Evolutionary conservation across 2,888 invertebrate genomes (phyloP).

Genomic region (Cosmorhoe ocellata): DNA sequence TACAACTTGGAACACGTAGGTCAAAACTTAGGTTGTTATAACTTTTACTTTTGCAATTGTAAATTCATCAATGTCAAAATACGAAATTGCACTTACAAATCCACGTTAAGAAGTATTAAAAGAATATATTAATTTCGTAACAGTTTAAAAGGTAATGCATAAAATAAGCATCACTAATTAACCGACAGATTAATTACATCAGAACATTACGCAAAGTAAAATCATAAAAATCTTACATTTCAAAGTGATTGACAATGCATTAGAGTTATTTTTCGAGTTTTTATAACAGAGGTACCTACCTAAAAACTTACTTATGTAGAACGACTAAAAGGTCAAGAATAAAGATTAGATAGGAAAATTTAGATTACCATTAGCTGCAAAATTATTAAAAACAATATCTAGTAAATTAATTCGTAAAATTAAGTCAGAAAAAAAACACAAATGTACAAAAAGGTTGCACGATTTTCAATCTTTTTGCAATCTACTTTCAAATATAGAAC

Average conservation of each 20-base stretch:
- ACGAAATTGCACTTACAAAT: neutral
- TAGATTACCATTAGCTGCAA: no score
- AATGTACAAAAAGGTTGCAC: no score
- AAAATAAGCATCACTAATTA: conserved; percentile 29
- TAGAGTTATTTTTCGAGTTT: conserved; percentile 47
- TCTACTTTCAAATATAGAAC: no score
- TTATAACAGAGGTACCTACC: conserved; percentile 11
- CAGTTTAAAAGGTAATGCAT: conserved; percentile 23
- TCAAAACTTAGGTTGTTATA: no score
- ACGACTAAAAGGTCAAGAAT: conserved; percentile 28
- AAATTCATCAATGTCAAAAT: conserved; percentile 4
- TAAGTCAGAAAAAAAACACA: no score
- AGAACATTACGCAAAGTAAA: conserved; percentile 34
- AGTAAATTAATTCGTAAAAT: no score
- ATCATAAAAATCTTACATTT: conserved; percentile 42
- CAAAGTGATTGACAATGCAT: conserved; percentile 62
- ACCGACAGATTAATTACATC: conserved; percentile 32
- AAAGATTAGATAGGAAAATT: no score
- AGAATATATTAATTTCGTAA: conserved; percentile 17
- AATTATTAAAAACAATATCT: no score
- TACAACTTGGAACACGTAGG: no score
- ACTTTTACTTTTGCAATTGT: conserved; percentile 3
- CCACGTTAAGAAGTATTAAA: conserved; percentile 1
- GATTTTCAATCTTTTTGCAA: no score
- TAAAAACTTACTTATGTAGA: conserved; percentile 25